Conservation (phyloP, 30 jellyfish, hydroid and myxozoan genomes). For the Rhopilema esculentum region DNA sequence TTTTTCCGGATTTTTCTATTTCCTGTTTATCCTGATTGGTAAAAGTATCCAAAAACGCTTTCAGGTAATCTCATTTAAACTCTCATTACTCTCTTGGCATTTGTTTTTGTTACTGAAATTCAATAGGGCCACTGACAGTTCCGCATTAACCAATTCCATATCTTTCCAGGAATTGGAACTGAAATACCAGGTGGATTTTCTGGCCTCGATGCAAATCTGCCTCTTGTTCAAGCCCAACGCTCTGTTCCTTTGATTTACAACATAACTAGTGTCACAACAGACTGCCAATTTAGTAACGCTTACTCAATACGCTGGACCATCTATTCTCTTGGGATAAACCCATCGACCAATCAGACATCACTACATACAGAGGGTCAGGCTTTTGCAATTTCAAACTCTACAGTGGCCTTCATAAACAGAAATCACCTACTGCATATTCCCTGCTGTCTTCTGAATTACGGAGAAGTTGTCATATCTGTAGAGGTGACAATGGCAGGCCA, state of each 20-base stretch:
- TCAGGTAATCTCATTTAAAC: no score
- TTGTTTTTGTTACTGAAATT: no score
- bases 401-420: constrained; percentile 1
- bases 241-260: constrained; percentile 1
- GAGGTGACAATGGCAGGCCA: constrained; percentile 52
- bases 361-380: constrained; percentile 14
- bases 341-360: constrained; percentile 7
- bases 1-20: no score
- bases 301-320: constrained; percentile 29
- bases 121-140: no score
- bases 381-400: constrained; percentile 22
- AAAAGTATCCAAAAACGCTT: no score
- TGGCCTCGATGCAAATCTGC: neutral
- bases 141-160: neutral
- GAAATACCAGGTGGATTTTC: constrained; percentile 24
- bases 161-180: constrained; percentile 33
- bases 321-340: constrained; percentile 15
- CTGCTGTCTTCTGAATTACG: constrained; percentile 32
- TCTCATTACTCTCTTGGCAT: no score
- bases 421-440: constrained; percentile 16
- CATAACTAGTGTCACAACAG: neutral
- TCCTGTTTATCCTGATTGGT: no score
- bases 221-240: constrained; percentile 1
- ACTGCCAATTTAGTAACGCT: constrained; percentile 32
- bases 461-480: constrained; percentile 12